Conservation (phyloP, 2,113 vertebrate species). For the Psophia crepitans region DNA sequence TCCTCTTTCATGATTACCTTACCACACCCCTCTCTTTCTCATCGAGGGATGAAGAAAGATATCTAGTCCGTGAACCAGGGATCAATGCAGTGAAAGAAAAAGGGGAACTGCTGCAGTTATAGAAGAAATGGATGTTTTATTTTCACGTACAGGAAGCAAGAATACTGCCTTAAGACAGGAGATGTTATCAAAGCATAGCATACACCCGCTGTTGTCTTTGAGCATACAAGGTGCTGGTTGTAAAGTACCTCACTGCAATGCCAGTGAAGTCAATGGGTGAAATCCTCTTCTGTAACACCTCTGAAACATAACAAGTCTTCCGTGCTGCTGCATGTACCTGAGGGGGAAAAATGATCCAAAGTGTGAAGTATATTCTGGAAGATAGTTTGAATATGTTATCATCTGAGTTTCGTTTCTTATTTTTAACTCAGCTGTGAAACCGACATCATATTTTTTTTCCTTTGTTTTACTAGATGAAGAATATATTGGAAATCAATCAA, state of each 20-base stretch:
- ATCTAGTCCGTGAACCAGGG: not conserved
- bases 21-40: not conserved
- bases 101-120: not conserved
- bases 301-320: not conserved
- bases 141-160: not conserved
- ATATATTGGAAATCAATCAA: not conserved
- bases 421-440: not conserved
- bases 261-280: not conserved
- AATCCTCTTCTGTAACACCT: not conserved
- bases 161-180: not conserved
- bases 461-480: not conserved
- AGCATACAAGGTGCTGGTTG: not conserved
- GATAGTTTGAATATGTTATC: not conserved
- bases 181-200: not conserved
- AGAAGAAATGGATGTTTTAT: not conserved
- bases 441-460: not conserved
- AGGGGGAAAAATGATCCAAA: not conserved
- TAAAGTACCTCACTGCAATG: not conserved
- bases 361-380: not conserved
- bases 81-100: not conserved
- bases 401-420: slow-evolving; percentile 40
- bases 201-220: not conserved
- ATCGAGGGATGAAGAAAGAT: not conserved
- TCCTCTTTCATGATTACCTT: not conserved
- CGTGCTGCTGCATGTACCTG: not conserved